A percentile compares a stretch with the other conserved stretches of the same genome.
These are phyloP conservation scores for Eulemur albifrons DNA, from an alignment of 2,797 vertebrate species.

Conservation along the genomic window DNA sequence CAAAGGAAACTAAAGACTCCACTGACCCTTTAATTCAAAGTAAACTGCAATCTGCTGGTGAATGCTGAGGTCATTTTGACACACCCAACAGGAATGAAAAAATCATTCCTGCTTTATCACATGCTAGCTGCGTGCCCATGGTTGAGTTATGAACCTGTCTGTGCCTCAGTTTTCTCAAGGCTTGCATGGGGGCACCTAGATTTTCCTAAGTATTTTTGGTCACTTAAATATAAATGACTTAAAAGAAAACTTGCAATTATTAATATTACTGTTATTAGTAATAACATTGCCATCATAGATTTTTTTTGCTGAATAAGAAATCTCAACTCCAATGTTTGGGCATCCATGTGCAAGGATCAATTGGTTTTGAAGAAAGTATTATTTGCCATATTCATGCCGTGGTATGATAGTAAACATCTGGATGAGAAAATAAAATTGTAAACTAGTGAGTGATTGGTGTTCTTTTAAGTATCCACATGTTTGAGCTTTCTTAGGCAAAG, in stretches of 20 bases:
- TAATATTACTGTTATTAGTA: background rate
- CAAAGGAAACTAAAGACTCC: background rate
- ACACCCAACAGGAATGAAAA: conserved; percentile 19
- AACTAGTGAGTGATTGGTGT: background rate
- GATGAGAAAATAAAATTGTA: background rate
- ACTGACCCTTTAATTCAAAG: background rate
- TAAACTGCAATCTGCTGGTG: background rate
- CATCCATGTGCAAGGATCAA: background rate
- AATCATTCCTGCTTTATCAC: background rate
- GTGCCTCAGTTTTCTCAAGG: background rate
- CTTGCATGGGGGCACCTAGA: background rate
- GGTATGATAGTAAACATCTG: background rate
- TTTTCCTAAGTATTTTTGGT: background rate
- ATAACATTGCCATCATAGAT: background rate
- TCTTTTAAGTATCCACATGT: background rate
- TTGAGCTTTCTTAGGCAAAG: background rate
- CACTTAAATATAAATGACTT: background rate
- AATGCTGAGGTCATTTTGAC: conserved; percentile 45
- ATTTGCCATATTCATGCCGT: background rate
- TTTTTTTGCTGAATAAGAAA: background rate
- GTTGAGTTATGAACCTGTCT: background rate
- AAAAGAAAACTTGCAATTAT: background rate
- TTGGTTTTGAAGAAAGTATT: background rate
- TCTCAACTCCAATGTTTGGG: background rate
- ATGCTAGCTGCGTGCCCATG: background rate